Evolutionary conservation across 2,113 vertebrate species (phyloP), one percentile per base, ranked within the genome.

Genomic region (Riparia riparia): DNA sequence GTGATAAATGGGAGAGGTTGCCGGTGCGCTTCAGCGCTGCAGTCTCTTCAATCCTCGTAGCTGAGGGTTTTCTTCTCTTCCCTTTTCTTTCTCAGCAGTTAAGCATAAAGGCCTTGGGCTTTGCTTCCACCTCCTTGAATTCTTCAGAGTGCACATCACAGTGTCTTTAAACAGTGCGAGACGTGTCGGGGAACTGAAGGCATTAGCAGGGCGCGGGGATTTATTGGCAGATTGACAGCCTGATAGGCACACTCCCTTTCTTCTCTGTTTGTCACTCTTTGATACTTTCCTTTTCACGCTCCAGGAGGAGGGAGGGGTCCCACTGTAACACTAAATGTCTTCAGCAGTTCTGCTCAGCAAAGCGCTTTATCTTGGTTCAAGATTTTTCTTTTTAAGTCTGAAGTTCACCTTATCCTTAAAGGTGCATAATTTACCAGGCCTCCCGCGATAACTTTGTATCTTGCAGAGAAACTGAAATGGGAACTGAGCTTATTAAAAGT

Each of bases 171-270:
- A 92, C 93, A 95, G 90, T 53, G 74, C 5, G 82, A 92, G 91
- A 91, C 4, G 4, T 51, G 90, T 79, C 0, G 19, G 92, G 96
- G 89, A 85, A 14, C 90, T 85, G 81, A 89, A 94, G 95, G 91
- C 83, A 90, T 95, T 96, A 96, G 81, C n/a, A 2, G 85, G 93
- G 93, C 76, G 28, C 86, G 53, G 94, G 93, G 95, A 91, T 95
- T 95, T 94, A 95, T 94, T 95, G 94, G 93, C 95, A 95, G 94
- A 87, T 95, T 95, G 95, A 92, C 95, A 96, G 63, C 74, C 93
- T 73, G 96, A 96, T 96, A 92, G 93, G 93, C 81, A 60, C 24
- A 4, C 81, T 91, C 47, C 73, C 72, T 94, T 97, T 93, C 89
- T 92, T 95, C 90, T 79, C 64, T 77, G 84, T 89, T 95, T 90